Base-by-base conservation (phyloP, 2,113 vertebrate genomes). In the Procapra przewalskii region DNA sequence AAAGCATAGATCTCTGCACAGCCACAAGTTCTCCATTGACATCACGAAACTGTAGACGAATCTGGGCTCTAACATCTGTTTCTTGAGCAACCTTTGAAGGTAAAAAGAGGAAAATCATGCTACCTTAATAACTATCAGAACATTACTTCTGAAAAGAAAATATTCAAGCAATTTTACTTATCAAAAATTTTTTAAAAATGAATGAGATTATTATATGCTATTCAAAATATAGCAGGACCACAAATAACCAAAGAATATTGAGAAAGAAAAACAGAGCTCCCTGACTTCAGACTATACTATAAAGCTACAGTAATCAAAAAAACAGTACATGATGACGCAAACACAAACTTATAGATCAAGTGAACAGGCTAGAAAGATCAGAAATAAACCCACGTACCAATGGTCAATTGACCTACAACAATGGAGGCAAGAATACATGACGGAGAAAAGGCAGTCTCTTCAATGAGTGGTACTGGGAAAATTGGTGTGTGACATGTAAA, bases 31-130 rank as follows among this genome's bases (percentile, higher is more conserved):
- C 99, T 40, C 99, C 99, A 0, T 99, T 99, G 40, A 99, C 99
- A 54, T 99, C 99, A 17, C 98, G 98, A 90, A 99, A 99, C 96
- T 99, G 99, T 25, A 99, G 98, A 13, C 99, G 99, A 92, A 99
- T 99, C 98, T 99, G 99, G 57, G 99, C 99, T 97, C 99, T 98
- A 6, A 99, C 99, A 1, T 99, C 99, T 0, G 99, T 99, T 98
- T 99, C 99, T 83, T 99, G 99, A 96, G 99, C 99, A 95, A 99
- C 99, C 99, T 99, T 98, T 0, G 80, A 92, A 0, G 71, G 12
- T 27, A 96, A 90, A 19, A 48, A 88, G 45, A 90, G 43, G 83
- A 96, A 60, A 75, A 62, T 77, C 54, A 64, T 14, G 23, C 60
- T 60, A 79, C 4, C 19, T 82, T 91, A 92, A 48, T 59, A 88